phyloP scores from a whole-genome alignment of 2,797 vertebrate genomes.

The Gymnoscopelus braueri region DNA sequence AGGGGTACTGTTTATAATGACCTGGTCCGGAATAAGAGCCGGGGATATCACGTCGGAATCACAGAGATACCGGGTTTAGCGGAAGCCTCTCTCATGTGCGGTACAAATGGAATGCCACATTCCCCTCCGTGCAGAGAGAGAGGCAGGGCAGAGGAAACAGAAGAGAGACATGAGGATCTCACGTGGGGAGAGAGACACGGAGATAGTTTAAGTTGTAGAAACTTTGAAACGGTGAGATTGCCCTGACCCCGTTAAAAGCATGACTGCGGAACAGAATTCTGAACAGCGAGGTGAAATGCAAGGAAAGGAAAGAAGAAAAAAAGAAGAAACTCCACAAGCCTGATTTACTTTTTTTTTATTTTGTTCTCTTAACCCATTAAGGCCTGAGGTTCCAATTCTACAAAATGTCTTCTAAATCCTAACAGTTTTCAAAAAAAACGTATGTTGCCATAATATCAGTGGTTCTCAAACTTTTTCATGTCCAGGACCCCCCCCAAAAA shows the following conservation, averaged over 20 bases:
- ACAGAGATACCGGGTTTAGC: constrained; percentile 47
- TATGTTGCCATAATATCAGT: too few species aligned
- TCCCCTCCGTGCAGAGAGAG: constrained; percentile 11
- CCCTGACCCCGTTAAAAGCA: constrained; percentile 54
- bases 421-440: too few species aligned
- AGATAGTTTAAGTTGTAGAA: constrained; percentile 33
- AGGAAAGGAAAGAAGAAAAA: constrained; percentile 3
- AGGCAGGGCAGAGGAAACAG: constrained; percentile 27
- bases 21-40: constrained; percentile 50
- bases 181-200: constrained; percentile 14
- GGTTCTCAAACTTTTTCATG: too few species aligned
- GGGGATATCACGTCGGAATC: constrained; percentile 58
- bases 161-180: constrained; percentile 37
- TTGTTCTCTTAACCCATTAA: constrained; percentile 30
- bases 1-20: constrained; percentile 66
- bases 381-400: too few species aligned
- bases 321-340: constrained; percentile 36
- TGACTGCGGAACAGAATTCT: constrained; percentile 21
- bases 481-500: too few species aligned
- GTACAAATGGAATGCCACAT: constrained; percentile 38
- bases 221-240: constrained; percentile 42
- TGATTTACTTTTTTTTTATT: constrained; percentile 46
- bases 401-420: too few species aligned
- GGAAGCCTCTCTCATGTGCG: constrained; percentile 50
- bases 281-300: constrained; percentile 47